phyloP scores from a whole-genome alignment of 2,888 invertebrate genomes.

The Cyclophora albipunctata region DNA sequence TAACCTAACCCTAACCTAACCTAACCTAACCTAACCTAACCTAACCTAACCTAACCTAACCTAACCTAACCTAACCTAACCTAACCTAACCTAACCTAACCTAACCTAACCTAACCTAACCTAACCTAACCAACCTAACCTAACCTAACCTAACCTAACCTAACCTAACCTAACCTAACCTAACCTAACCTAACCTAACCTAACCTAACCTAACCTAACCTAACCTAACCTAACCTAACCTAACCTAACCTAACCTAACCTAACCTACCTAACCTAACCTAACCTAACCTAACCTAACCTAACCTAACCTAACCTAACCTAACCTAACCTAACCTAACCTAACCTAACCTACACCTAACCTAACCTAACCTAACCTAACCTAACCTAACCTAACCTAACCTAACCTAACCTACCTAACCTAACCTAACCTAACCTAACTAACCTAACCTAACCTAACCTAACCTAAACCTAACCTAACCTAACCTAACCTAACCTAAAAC shows the following conservation, averaged over 20 bases:
- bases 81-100: slow-evolving; percentile 18
- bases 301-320: not conserved
- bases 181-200: slow-evolving; percentile 3
- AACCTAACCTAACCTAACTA: too few species aligned
- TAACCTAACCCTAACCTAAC: slow-evolving; percentile 15
- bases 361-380: too few species aligned
- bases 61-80: slow-evolving; percentile 17
- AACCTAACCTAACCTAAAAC: too few species aligned
- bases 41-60: slow-evolving; percentile 16
- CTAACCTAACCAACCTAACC: slow-evolving; percentile 15
- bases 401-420: too few species aligned
- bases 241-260: not conserved
- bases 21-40: slow-evolving; percentile 15
- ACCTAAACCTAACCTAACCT: slow-evolving; percentile 14
- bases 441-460: slow-evolving; percentile 14
- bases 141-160: slow-evolving; percentile 10
- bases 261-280: slow-evolving; percentile 7
- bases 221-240: not conserved
- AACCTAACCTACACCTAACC: slow-evolving; percentile 2
- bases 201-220: slow-evolving; percentile 2
- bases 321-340: slow-evolving; percentile 1
- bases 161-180: slow-evolving; percentile 4
- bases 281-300: not conserved
- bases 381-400: too few species aligned
- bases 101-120: slow-evolving; percentile 17